Evolutionary conservation across 1,140 invertebrate species (phyloP).

Genomic region (Prorops nasuta): DNA sequence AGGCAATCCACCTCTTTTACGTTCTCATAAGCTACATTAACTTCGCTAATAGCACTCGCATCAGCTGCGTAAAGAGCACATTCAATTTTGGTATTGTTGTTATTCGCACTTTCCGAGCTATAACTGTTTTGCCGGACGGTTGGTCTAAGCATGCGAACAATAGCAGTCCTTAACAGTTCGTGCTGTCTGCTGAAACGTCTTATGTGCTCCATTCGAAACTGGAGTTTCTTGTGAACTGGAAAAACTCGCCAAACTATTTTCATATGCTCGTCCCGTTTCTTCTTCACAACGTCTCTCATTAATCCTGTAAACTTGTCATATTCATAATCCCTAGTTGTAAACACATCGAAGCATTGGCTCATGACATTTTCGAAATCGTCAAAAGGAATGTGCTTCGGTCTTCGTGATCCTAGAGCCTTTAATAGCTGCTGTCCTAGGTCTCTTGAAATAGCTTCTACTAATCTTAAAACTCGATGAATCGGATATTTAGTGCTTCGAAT

Average conservation of each 20-base stretch:
- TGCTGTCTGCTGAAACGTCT: constrained; percentile 94
- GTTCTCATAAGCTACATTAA: constrained; percentile 96
- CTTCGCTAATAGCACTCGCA: constrained; percentile 90
- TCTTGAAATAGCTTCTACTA: constrained; percentile 96
- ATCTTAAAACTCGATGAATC: constrained; percentile 85
- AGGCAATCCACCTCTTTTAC: constrained; percentile 98
- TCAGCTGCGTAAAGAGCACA: constrained; percentile 83
- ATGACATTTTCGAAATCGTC: constrained; percentile 99
- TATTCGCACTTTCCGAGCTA: constrained; percentile 42
- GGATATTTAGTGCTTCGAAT: constrained; percentile 98
- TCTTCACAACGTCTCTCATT: constrained; percentile 91
- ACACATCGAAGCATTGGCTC: constrained; percentile 94
- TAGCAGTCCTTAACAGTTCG: constrained; percentile 95
- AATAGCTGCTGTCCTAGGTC: constrained; percentile 92
- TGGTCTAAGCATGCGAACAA: constrained; percentile 87
- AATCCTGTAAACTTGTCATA: constrained; percentile 95
- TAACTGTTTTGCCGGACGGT: constrained; percentile 56
- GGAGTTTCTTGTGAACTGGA: constrained; percentile 92
- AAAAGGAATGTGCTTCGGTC: constrained; percentile 97
- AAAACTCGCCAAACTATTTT: constrained; percentile 97
- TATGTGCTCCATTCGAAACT: constrained; percentile 95
- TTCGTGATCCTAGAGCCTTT: constrained; percentile 91
- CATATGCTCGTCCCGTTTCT: constrained; percentile 94
- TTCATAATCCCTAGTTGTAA: constrained; percentile 97
- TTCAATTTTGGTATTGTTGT: constrained; percentile 51